Conservation (phyloP, 2,113 vertebrate genomes). For the Aegotheles bennettii region DNA sequence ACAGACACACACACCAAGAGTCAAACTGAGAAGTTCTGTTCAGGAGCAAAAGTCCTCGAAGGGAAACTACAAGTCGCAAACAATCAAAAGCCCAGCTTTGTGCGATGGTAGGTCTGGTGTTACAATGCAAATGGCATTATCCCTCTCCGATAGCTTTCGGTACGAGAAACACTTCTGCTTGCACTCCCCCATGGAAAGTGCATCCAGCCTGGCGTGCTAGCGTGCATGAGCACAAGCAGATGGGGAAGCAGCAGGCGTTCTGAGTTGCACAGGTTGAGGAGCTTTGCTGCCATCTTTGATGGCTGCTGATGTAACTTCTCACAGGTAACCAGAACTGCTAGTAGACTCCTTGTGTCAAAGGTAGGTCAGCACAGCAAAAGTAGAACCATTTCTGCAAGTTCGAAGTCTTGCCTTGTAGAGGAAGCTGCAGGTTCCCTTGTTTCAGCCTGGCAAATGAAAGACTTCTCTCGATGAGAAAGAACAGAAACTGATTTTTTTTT, state of each 20-base stretch:
- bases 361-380: not conserved
- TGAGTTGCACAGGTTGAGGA: not conserved
- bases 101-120: not conserved
- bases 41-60: not conserved
- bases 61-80: not conserved
- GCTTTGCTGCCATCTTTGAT: not conserved
- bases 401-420: not conserved
- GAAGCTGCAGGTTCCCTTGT: not conserved
- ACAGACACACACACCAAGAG: not conserved
- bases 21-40: not conserved
- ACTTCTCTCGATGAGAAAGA: not conserved
- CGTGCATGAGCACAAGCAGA: not conserved
- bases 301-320: not conserved
- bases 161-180: not conserved
- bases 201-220: not conserved
- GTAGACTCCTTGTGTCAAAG: not conserved
- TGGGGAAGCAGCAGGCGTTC: not conserved
- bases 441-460: not conserved
- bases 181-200: not conserved
- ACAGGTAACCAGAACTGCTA: not conserved
- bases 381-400: not conserved
- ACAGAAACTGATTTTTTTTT: not conserved
- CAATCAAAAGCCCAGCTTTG: not conserved
- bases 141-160: accelerated
- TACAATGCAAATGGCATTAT: not conserved